Evolutionary conservation across 1,140 invertebrate species (phyloP), one percentile per base, ranked within the genome.

Genomic region (Lasioglossum baleicum): DNA sequence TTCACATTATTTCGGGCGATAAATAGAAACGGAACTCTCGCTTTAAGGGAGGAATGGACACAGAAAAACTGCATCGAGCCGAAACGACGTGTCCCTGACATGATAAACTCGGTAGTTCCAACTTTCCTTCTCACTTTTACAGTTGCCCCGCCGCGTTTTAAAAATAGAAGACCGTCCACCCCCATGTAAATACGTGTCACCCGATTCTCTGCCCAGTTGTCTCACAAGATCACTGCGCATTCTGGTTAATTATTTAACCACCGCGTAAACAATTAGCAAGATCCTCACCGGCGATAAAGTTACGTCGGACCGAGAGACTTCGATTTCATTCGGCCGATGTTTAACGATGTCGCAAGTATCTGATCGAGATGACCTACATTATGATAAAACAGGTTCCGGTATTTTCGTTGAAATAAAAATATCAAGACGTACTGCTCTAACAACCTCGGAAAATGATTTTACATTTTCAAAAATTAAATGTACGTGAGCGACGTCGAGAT

Each of bases 61-160:
- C 13, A 60, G 26, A 65, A 66, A 60, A 44, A 35, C 10, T 69
- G 20, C 22, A 42, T 20, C 56, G n/a, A 35, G 35, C 42, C 11
- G n/a, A 17, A 79, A 64, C 42, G 71, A 63, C 22, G 69, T 72
- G 88, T 72, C 90, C 90, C 87, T 91, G 89, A 90, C 90, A 89
- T 70, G 83, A 75, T 90, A 90, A 26, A 90, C 87, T 85, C 71
- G 88, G 73, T 88, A 86, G 83, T 86, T 79, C 78, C 78, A 84
- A 90, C 90, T 91, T 91, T 89, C 87, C 78, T 89, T 90, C 88
- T 91, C 89, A 89, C 87, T 91, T 90, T 91, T 91, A 89, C 88
- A 82, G 86, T 84, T 83, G 80, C 77, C 75, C n/a, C 61, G 77
- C 56, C n/a, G 56, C n/a, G 56, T 66, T 77, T 83, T 73, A 64